Percentiles rank a stretch among this genome's conserved stretches.
Evolutionary conservation across 2,797 vertebrate species (phyloP).

Genomic region (Enteromius argenteus): DNA sequence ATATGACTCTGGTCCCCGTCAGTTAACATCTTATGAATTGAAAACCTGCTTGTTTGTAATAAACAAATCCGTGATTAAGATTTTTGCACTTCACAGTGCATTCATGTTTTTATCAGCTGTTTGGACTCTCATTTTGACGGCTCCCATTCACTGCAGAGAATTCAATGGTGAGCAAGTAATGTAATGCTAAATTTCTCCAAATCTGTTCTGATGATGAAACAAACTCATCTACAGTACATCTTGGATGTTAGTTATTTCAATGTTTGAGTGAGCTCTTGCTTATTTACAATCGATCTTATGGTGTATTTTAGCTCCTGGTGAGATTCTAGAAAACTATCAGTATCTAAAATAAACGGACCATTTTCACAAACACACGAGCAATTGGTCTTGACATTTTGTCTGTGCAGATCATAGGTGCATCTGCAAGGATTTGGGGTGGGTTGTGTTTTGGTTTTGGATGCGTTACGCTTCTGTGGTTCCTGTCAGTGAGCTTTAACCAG

Average conservation of each 20-base stretch:
- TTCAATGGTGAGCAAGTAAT: no score
- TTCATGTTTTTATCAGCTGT: no score
- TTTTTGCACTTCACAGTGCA: no score
- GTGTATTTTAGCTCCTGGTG: not conserved
- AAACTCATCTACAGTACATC: not conserved
- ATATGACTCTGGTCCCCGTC: no score
- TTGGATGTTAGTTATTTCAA: no score
- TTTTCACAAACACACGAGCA: not conserved
- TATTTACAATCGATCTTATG: not conserved
- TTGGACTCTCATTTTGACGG: no score
- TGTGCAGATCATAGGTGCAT: not conserved
- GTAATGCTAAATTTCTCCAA: no score
- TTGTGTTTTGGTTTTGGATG: slow-evolving; percentile 4
- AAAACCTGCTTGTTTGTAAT: no score
- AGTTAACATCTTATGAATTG: no score
- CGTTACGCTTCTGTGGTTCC: slow-evolving; percentile 1
- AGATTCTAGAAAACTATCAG: not conserved
- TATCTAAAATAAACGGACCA: not conserved
- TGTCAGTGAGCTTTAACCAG: slow-evolving; percentile 43
- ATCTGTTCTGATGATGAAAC: not conserved
- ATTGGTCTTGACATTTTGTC: not conserved
- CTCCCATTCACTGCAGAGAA: no score
- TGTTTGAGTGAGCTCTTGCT: no score
- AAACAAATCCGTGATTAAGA: no score
- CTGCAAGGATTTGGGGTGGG: not conserved